These are phyloP conservation scores for Xanthostigma xanthostigma DNA, from an alignment of 2,888 invertebrate genomes.

Conservation along the genomic window DNA sequence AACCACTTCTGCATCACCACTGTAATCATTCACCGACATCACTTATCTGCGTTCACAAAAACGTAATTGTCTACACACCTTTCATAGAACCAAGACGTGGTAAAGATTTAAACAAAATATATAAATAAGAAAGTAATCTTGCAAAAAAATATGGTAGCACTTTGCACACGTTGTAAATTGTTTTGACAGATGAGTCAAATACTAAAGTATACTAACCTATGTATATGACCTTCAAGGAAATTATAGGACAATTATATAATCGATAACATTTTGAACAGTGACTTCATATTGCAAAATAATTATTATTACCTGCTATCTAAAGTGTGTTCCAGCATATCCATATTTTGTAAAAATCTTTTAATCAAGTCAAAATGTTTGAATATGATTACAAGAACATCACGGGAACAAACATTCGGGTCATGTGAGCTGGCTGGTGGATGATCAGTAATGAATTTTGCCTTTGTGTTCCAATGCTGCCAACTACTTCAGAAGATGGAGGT, in stretches of 20 bases:
- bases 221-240: slow-evolving; percentile 28
- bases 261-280: slow-evolving; percentile 21
- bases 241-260: slow-evolving; percentile 26
- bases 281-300: slow-evolving; percentile 11
- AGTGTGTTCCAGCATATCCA: slow-evolving; percentile 44
- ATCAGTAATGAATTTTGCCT: too few species aligned
- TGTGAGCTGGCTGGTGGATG: slow-evolving; percentile 35
- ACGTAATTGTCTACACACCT: not conserved
- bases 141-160: not conserved
- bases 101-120: not conserved
- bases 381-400: slow-evolving; percentile 53
- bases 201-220: slow-evolving; percentile 10
- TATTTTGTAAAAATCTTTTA: slow-evolving; percentile 25
- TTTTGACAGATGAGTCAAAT: slow-evolving; percentile 2
- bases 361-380: slow-evolving; percentile 40
- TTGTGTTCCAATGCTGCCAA: too few species aligned
- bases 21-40: not conserved
- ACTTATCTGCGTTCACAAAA: not conserved
- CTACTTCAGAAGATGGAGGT: too few species aligned
- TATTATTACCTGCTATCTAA: slow-evolving; percentile 42
- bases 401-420: slow-evolving; percentile 58
- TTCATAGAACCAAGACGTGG: not conserved
- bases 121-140: not conserved
- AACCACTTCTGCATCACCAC: slow-evolving; percentile 14
- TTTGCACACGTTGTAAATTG: not conserved